Evolutionary conservation across 2,888 invertebrate genomes (phyloP).

Genomic region (Gari tellinella): DNA sequence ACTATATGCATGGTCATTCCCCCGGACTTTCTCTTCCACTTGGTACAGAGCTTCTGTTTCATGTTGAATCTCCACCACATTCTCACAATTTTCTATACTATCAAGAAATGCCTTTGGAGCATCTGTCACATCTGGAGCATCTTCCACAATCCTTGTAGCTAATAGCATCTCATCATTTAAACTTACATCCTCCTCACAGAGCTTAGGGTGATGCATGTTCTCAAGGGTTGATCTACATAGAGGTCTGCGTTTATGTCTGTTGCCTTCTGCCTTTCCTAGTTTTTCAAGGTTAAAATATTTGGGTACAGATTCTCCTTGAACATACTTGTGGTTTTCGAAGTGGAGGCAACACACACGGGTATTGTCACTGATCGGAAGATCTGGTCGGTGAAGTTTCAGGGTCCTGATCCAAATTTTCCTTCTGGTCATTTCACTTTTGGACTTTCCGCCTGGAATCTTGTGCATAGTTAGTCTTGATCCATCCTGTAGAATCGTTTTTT

Average conservation of each 20-base stretch:
- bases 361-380: constrained; percentile 2
- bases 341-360: no score
- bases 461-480: constrained; percentile 13
- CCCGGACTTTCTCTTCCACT: no score
- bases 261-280: background rate
- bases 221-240: no score
- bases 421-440: constrained; percentile 2
- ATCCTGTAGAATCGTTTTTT: constrained; percentile 8
- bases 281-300: constrained; percentile 11
- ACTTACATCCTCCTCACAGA: background rate
- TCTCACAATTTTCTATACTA: background rate
- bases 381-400: constrained; percentile 10
- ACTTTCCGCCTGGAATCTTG: constrained; percentile 4
- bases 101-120: no score
- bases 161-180: background rate
- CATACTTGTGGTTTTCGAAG: constrained; percentile 1
- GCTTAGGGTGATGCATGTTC: no score
- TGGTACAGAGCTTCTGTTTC: background rate
- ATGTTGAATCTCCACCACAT: background rate
- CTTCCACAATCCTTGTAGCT: background rate
- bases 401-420: constrained; percentile 9
- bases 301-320: constrained; percentile 13
- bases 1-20: no score
- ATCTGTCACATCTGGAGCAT: background rate
- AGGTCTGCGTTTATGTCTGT: constrained; percentile 1